A percentile compares a stretch with the other conserved stretches of the same genome.
Conservation (phyloP, 1,140 invertebrate species). For the Drosophila ogumai region DNA sequence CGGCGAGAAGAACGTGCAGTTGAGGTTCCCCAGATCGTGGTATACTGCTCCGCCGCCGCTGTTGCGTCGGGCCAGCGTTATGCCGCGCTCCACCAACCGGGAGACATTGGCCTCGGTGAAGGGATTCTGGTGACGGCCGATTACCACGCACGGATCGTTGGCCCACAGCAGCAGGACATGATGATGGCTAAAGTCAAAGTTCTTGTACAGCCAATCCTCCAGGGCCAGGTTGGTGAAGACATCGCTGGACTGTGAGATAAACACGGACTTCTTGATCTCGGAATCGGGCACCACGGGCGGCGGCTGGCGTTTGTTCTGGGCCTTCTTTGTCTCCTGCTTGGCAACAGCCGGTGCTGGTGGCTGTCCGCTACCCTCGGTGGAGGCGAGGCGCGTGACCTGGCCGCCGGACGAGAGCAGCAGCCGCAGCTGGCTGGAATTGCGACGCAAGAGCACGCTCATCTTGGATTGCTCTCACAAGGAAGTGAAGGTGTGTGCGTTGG, state of each 20-base stretch:
- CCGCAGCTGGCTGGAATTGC: constrained; percentile 71
- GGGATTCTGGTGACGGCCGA: constrained; percentile 98
- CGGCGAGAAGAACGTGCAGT: constrained; percentile 95
- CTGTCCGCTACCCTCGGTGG: constrained; percentile 28
- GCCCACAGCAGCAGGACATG: constrained; percentile 95
- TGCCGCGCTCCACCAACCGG: constrained; percentile 87
- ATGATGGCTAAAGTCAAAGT: constrained; percentile 92
- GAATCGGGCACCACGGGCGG: constrained; percentile 48
- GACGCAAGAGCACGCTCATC: constrained; percentile 67
- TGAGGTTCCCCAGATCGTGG: constrained; percentile 97
- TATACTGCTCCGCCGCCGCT: constrained; percentile 99
- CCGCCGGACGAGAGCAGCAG: constrained; percentile 56
- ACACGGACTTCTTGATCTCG: constrained; percentile 91
- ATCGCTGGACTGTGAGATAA: constrained; percentile 95
- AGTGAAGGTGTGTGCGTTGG: constrained; percentile 27
- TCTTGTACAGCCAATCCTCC: constrained; percentile 97
- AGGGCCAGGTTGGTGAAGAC: constrained; percentile 96
- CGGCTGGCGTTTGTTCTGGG: constrained; percentile 22
- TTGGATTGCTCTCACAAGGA: constrained; percentile 43
- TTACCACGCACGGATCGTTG: constrained; percentile 96
- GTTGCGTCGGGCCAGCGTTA: constrained; percentile 93
- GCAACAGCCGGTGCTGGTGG: constrained; percentile 15
- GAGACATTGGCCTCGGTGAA: constrained; percentile 95
- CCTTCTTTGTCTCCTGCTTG: constrained; percentile 13
- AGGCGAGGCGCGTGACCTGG: constrained; percentile 57